Base-by-base conservation (phyloP, 2,113 vertebrate species). In the Anarhynchus alexandrinus region DNA sequence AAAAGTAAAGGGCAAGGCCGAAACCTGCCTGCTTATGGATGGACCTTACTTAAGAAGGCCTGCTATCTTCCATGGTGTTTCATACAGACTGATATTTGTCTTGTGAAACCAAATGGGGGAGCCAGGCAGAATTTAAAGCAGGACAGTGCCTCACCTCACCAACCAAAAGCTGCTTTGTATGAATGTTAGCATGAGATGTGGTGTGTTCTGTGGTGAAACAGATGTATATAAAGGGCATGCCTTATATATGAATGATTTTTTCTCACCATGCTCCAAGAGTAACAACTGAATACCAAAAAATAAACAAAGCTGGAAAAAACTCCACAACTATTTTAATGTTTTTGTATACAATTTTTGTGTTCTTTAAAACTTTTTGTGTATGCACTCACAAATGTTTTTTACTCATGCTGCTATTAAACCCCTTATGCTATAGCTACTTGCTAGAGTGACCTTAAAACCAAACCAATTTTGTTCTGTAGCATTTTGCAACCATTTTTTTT, bases 301-400 rank as follows among this genome's bases (percentile, higher is more conserved):
- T 7, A 70, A 77, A 51, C 6, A 52, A 65, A 81, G 22, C 5
- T 58, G 77, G 55, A 12, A 29, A 71, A 85, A 69, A 38, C 29
- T 0, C 0, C 1, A 10, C 7, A 4, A n/a, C 6, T 3, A 15
- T 52, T 71, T 90, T 3, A 59, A 71, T 76, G 30, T 4, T 52
- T 95, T 72, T 65, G 40, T 86, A 45, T 58, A 70, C 5, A 32
- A 8, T 29, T 7, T 70, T 25, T 80, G 12, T 30, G 34, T 34
- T 70, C 16, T 54, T 58, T n/a, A 58, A 72, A 77, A 65, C 6
- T 1, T 27, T 43, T 42, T 82, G 20, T 40, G 15, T 58, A 32
- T 1, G 1, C 16, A 51, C 23, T 34, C 11, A 45, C 1, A 65
- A 73, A 40, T 3, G 2, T 43, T n/a, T 34, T 84, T 91, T 59